phyloP scores from a whole-genome alignment of 2,113 vertebrate species.

The Bostrychus sinensis region DNA sequence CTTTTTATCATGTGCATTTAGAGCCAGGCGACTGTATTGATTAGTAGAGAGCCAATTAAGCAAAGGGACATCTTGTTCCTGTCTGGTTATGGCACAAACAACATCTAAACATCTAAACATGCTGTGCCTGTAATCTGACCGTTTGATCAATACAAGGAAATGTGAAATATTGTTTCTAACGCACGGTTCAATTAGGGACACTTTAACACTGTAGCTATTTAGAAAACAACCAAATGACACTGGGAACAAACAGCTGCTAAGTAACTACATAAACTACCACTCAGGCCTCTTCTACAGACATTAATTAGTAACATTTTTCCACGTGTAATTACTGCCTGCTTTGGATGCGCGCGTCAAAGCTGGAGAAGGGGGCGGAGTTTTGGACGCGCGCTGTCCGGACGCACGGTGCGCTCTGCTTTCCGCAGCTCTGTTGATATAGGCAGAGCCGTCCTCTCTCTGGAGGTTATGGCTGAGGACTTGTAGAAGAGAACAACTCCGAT shows the following conservation, averaged over 20 bases:
- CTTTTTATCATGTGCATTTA: no score
- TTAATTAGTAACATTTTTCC: neutral
- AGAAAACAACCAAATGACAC: neutral
- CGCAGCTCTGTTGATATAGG: constrained; percentile 53
- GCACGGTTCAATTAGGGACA: neutral
- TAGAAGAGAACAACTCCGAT: constrained; percentile 9
- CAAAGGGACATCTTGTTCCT: neutral
- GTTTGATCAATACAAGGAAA: constrained; percentile 15
- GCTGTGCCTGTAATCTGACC: neutral
- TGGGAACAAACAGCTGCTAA: neutral
- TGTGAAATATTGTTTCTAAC: neutral
- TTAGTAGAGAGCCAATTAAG: neutral
- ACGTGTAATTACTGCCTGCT: constrained; percentile 12
- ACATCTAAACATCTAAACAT: neutral
- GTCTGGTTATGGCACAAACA: neutral
- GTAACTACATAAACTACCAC: neutral
- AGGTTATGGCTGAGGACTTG: constrained; percentile 61
- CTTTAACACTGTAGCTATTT: neutral
- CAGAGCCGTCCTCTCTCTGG: constrained; percentile 31
- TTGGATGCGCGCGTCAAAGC: constrained; percentile 24
- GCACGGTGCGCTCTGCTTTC: constrained; percentile 45
- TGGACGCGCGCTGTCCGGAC: constrained; percentile 29
- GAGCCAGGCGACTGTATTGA: neutral
- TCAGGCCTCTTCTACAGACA: neutral
- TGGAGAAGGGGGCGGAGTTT: constrained; percentile 43